Evolutionary conservation across 2,797 vertebrate species (phyloP).

Genomic region (Clangula hyemalis): DNA sequence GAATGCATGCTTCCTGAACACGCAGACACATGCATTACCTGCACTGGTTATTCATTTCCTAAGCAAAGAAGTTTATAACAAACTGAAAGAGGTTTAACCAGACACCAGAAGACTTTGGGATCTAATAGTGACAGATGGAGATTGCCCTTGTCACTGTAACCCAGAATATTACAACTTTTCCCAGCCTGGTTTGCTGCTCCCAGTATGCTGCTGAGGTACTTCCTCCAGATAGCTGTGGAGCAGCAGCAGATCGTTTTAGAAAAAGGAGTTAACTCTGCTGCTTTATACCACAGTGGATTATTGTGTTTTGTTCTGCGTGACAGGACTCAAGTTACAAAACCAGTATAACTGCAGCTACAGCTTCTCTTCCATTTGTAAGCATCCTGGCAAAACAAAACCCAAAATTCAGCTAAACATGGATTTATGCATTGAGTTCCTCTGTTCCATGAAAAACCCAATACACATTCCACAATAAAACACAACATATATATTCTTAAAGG

Average conservation of each 20-base stretch:
- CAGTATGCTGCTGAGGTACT: neutral
- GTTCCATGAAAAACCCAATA: neutral
- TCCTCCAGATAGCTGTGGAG: neutral
- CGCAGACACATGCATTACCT: neutral
- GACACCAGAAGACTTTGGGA: neutral
- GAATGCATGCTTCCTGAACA: neutral
- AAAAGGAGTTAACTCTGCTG: neutral
- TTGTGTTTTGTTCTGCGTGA: neutral
- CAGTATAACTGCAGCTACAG: neutral
- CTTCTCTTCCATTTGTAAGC: neutral
- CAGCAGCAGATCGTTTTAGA: neutral
- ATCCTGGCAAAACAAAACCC: neutral
- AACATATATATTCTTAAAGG: neutral
- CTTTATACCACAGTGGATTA: neutral
- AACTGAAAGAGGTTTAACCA: neutral
- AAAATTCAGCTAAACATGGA: neutral
- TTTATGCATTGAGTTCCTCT: neutral
- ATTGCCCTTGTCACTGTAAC: neutral
- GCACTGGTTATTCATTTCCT: neutral
- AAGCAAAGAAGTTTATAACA: neutral
- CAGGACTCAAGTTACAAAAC: neutral
- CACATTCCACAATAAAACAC: neutral
- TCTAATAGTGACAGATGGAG: neutral
- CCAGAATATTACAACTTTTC: neutral
- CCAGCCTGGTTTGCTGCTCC: neutral